Base-by-base conservation (phyloP, 2,797 vertebrate genomes). In the Kryptolebias ocellatus region DNA sequence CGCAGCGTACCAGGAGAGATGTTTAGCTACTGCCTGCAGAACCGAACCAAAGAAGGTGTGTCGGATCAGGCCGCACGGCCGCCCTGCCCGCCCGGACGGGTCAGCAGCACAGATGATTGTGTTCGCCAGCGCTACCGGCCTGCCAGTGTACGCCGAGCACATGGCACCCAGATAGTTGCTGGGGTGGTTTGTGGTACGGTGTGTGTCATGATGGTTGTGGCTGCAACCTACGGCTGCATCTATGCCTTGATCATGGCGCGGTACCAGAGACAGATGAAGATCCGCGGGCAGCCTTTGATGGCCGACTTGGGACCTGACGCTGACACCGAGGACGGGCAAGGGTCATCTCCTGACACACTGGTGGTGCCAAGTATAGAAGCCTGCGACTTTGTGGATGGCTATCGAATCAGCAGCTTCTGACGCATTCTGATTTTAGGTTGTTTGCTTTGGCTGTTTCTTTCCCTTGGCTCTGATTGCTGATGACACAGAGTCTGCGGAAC, bases 171-270 rank as follows among this genome's bases (percentile, higher is more conserved):
- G 63, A 95, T 97, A 61, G 96, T 99, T 0, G 97, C 97, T 0
- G 96, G 95, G 0, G 95, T 98, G 4, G 96, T 99, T 15, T 99
- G 97, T 0, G 95, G 96, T 18, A 95, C 98, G 0, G 97, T 98
- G 29, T 98, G 96, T 60, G 93, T 98, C 81, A 96, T 99, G 96
- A 99, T 99, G 98, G 96, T 96, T 77, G 96, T 96, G 8, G 96
- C 97, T 0, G 97, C 96, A 0, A 95, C 96, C 28, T 98, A 99
- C 0, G 96, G 98, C 4, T 99, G 97, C 56, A 93, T 99, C 81
- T 99, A 99, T 0, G 97, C 97, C 63, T 96, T 94, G 4, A 92
- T 99, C 65, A 96, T 97, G 94, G 97, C 97, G 20, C 95, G 96
- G 57, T 96, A 97, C 86, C 97, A 99, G 80, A 93, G 94, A 55